Conservation (phyloP, 2,797 vertebrate genomes). For the Premnoplex brunnescens region DNA sequence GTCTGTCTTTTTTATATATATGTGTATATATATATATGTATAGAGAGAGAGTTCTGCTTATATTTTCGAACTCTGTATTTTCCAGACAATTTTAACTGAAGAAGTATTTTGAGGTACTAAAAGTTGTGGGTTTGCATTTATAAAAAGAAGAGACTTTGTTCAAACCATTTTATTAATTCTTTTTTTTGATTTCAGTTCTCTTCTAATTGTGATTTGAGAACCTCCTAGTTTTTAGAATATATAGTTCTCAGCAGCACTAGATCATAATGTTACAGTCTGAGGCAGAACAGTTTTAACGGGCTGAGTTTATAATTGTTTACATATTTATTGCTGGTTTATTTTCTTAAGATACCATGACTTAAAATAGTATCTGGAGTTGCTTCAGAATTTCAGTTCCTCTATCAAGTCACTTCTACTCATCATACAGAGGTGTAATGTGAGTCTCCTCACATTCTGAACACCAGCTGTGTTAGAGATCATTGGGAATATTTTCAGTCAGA, state of each 20-base stretch:
- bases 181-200: background rate
- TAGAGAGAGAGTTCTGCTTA: background rate
- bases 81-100: background rate
- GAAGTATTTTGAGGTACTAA: background rate
- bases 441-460: accelerated
- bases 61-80: background rate
- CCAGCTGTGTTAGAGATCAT: background rate
- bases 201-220: background rate
- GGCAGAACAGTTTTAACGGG: background rate
- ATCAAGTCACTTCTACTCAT: background rate
- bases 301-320: background rate
- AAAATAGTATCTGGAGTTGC: background rate
- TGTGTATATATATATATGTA: background rate
- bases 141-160: background rate
- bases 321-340: background rate
- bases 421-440: background rate
- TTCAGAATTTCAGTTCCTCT: background rate
- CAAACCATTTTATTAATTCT: background rate
- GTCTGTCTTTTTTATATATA: background rate
- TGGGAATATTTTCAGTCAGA: background rate
- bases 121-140: background rate
- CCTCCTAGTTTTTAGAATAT: background rate
- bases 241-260: background rate
- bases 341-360: background rate
- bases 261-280: background rate